Conservation (phyloP, 2,888 invertebrate genomes). For the Pharmacophagus antenor region DNA sequence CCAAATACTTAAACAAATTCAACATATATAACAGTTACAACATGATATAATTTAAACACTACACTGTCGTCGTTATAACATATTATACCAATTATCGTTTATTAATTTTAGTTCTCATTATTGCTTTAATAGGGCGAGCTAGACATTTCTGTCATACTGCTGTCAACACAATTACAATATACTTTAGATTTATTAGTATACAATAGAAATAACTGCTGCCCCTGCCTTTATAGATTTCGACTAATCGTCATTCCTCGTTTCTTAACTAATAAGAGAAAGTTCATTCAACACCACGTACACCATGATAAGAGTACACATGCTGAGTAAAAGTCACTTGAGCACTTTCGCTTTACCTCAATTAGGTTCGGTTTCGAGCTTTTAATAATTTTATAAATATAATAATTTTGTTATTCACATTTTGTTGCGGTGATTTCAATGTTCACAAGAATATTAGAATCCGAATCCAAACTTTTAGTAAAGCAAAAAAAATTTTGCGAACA, state of each 20-base stretch:
- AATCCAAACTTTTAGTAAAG: not conserved
- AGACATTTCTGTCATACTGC: no score
- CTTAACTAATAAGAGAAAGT: conserved; percentile 31
- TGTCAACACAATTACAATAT: no score
- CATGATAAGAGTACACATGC: conserved; percentile 26
- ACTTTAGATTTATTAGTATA: not conserved
- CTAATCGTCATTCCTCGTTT: conserved; percentile 6
- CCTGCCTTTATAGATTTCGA: not conserved
- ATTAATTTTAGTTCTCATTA: no score
- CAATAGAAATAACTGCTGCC: not conserved
- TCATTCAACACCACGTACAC: conserved; percentile 21
- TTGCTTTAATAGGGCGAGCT: no score
- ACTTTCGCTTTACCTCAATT: conserved; percentile 27
- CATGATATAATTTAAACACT: no score
- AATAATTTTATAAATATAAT: not conserved
- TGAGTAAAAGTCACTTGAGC: conserved; percentile 23
- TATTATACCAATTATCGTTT: no score
- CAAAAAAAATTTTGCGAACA: not conserved
- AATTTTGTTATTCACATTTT: not conserved
- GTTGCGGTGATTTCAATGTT: not conserved
- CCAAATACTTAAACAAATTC: no score
- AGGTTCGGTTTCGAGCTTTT: conserved; percentile 12
- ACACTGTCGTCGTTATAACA: no score
- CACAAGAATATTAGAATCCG: not conserved
- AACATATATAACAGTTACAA: no score